Conservation (phyloP, 2,113 vertebrate species). For the Bostrychus sinensis region DNA sequence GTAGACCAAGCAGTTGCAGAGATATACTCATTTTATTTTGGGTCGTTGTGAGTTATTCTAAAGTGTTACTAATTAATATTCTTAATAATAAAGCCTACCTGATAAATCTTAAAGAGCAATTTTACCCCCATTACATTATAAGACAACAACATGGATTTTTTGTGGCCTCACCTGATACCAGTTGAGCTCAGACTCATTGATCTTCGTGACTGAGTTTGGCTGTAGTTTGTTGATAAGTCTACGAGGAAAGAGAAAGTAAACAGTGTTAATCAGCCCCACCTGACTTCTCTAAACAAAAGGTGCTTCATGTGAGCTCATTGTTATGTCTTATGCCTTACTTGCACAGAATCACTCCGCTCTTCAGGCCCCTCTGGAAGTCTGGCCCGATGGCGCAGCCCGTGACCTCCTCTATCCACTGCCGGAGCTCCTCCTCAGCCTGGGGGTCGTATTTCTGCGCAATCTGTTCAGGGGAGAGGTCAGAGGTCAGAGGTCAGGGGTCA, state of each 20-base stretch:
- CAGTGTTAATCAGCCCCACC: neutral
- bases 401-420: constrained; percentile 88
- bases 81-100: too few relatives aligned
- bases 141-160: neutral
- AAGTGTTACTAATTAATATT: too few relatives aligned
- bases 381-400: constrained; percentile 84
- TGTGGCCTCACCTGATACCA: constrained; percentile 90
- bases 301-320: neutral
- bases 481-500: constrained; percentile 28
- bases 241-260: neutral
- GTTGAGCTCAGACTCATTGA: constrained; percentile 87
- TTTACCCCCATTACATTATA: too few relatives aligned
- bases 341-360: constrained; percentile 89
- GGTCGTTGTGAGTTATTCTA: too few relatives aligned
- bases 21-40: too few relatives aligned
- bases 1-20: too few relatives aligned
- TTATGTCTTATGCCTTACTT: constrained; percentile 79
- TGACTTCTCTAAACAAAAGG: neutral
- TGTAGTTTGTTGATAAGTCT: constrained; percentile 92
- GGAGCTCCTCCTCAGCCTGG: constrained; percentile 89
- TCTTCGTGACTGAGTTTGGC: constrained; percentile 86
- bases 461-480: constrained; percentile 66
- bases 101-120: too few relatives aligned
- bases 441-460: constrained; percentile 92
- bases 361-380: constrained; percentile 94